phyloP scores from a whole-genome alignment of 1,140 invertebrate genomes.

The Pogonomyrmex barbatus region DNA sequence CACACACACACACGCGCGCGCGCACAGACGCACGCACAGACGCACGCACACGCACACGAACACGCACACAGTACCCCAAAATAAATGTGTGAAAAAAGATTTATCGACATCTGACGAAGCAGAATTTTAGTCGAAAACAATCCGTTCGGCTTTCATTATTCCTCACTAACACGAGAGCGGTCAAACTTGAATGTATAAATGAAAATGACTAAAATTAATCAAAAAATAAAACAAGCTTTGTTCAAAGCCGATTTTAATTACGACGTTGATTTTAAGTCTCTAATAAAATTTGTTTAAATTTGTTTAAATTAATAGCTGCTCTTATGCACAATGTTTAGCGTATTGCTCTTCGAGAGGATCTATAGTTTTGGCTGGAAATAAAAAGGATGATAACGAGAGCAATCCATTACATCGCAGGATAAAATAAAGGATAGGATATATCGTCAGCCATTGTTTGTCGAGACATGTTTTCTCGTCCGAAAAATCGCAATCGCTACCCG shows the following conservation, averaged over 20 bases:
- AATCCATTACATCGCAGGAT: not conserved
- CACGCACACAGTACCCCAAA: not conserved
- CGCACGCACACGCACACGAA: too few relatives aligned
- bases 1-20: too few relatives aligned
- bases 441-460: not conserved
- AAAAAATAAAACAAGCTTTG: not conserved
- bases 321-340: not conserved
- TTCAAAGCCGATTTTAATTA: slow-evolving; percentile 8
- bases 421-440: slow-evolving; percentile 6
- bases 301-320: slow-evolving; percentile 8
- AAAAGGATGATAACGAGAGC: not conserved
- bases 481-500: slow-evolving; percentile 29
- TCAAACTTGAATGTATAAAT: not conserved
- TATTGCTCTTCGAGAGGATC: not conserved
- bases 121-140: not conserved
- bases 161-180: not conserved
- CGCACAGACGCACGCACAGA: too few relatives aligned
- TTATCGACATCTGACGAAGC: slow-evolving; percentile 18
- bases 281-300: not conserved
- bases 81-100: slow-evolving; percentile 46
- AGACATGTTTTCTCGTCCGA: slow-evolving; percentile 19
- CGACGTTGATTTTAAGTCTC: not conserved
- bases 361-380: slow-evolving; percentile 12
- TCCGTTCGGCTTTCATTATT: slow-evolving; percentile 8
- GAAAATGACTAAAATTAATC: not conserved